Evolutionary conservation across 2,888 invertebrate species (phyloP), one percentile per base, ranked within the genome.

Genomic region (Pandemis cinnamomeana): DNA sequence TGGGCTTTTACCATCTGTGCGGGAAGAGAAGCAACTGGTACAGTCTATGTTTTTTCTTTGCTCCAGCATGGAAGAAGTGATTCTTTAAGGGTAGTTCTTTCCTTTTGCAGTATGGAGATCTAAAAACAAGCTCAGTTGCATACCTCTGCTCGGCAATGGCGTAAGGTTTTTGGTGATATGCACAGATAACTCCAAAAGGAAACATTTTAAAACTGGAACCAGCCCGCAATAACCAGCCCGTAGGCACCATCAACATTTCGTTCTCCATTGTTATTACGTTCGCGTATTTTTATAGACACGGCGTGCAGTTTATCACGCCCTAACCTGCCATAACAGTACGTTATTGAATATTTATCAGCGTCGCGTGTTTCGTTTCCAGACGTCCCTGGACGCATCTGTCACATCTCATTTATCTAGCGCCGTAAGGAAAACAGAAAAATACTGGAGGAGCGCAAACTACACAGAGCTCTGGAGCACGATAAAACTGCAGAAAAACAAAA

Each of bases 321-420:
- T 58, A 58, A 58, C 58, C 48, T 66, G 66, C 8, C 27, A 48
- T 67, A 42, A 60, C 42, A 42, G 64, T 48, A 62, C 20, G 55
- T 53, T 67, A 62, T 63, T 62, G 67, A 63, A 72, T 72, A 72
- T 72, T 72, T 67, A 72, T 44, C 53, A 61, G 48, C 51, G 60
- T 53, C 11, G 48, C 61, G 51, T 44, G 44, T 62, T 60, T 61
- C 44, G 53, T 42, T 62, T 68, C 55, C 72, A 63, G 67, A 44
- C 53, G 62, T 68, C 68, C 62, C 62, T 6, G 4, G 36, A 53
- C 55, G 62, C 72, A 68, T 55, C 72, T 68, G 72, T 68, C 72
- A 55, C 55, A 15, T 68, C 63, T 72, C 62, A 63, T 68, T 68
- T 72, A 46, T 55, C 55, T 36, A 27, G 3, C 13, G 48, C 2